A percentile compares a stretch with the other conserved stretches of the same genome.
Evolutionary conservation across 1,140 invertebrate species (phyloP).

Genomic region (Drosophila yakuba): DNA sequence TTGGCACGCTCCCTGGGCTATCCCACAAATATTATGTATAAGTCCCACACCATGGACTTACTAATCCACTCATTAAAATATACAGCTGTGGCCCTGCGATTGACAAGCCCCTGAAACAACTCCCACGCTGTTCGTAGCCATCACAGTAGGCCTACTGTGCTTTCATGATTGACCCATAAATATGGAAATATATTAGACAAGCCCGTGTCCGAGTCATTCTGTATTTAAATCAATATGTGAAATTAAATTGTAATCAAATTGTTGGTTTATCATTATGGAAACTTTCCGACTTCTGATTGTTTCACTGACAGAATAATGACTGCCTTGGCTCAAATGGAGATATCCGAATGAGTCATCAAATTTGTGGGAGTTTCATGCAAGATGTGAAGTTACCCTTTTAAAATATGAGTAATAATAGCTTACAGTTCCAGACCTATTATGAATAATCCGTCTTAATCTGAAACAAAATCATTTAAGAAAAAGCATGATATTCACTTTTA

Average conservation of each 20-base stretch:
- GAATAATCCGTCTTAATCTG: background rate
- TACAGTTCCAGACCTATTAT: no score
- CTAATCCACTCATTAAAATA: slow-evolving; percentile 45
- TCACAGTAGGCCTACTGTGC: slow-evolving; percentile 16
- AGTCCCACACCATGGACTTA: slow-evolving; percentile 40
- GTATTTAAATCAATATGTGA: slow-evolving; percentile 20
- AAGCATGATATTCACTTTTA: slow-evolving; percentile 4
- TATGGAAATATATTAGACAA: slow-evolving; percentile 24
- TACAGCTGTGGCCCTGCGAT: slow-evolving; percentile 41
- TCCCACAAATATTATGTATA: slow-evolving; percentile 36
- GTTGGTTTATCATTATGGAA: background rate
- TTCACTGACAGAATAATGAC: background rate
- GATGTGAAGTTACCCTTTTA: background rate
- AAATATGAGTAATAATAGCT: background rate
- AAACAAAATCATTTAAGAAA: background rate
- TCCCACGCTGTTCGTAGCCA: slow-evolving; percentile 43
- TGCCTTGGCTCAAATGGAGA: slow-evolving; percentile 4
- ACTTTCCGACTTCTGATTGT: background rate
- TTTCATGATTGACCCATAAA: slow-evolving; percentile 37
- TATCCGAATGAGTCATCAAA: slow-evolving; percentile 30
- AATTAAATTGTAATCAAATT: slow-evolving; percentile 3
- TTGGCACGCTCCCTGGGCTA: slow-evolving; percentile 47
- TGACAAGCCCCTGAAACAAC: slow-evolving; percentile 68
- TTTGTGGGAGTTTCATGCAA: background rate
- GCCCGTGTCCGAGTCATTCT: slow-evolving; percentile 5